phyloP scores from a whole-genome alignment of 2,113 vertebrate genomes.

The Chaetorhynchus papuensis region DNA sequence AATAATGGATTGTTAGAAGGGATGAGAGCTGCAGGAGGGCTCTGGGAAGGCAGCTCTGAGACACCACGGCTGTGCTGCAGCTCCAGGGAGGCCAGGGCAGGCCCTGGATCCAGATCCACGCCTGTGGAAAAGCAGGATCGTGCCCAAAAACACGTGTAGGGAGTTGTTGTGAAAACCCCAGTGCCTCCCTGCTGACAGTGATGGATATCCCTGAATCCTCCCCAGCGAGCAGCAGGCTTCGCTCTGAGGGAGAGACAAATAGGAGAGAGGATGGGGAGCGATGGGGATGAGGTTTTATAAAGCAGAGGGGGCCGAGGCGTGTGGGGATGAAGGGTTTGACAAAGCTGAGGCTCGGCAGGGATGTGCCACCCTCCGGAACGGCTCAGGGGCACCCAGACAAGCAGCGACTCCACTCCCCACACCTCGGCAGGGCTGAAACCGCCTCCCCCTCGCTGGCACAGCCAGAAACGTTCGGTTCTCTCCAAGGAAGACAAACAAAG shows the following conservation, averaged over 20 bases:
- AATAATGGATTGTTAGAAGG: not conserved
- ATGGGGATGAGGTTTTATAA: not conserved
- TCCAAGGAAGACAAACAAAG: not conserved
- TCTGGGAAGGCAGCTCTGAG: not conserved
- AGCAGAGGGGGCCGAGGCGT: not conserved
- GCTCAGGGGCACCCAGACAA: fast-evolving
- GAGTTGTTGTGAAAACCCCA: not conserved
- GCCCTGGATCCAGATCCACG: not conserved
- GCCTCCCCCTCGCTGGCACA: not conserved
- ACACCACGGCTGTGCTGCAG: not conserved
- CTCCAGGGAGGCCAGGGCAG: not conserved
- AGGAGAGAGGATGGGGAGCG: not conserved
- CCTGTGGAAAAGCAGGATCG: not conserved
- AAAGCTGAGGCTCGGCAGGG: not conserved
- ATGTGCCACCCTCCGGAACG: fast-evolving
- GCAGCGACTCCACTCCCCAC: not conserved
- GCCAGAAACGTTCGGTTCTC: not conserved
- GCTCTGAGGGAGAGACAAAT: fast-evolving
- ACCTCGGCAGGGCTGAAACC: not conserved
- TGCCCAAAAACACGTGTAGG: not conserved
- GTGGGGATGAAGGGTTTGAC: not conserved
- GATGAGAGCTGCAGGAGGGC: not conserved
- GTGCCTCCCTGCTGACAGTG: not conserved
- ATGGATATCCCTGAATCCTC: not conserved
- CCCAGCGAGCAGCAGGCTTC: not conserved